These are phyloP conservation scores for Polyploca ridens DNA, from an alignment of 2,888 invertebrate species.

Conservation along the genomic window DNA sequence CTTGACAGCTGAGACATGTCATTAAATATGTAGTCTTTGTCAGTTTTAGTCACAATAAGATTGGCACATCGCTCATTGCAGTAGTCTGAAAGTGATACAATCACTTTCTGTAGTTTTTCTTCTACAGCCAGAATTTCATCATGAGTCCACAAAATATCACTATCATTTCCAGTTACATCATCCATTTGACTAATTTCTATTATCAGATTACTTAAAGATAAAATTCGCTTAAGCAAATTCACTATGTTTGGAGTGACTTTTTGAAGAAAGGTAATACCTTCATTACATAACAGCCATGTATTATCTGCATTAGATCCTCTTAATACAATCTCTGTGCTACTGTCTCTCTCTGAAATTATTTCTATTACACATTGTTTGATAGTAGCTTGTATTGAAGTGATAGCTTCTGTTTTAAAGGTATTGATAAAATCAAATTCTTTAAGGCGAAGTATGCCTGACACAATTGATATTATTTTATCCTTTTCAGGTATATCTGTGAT, in stretches of 20 bases:
- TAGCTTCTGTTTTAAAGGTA: slow-evolving; percentile 94
- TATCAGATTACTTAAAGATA: slow-evolving; percentile 90
- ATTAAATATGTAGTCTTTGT: slow-evolving; percentile 88
- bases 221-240: slow-evolving; percentile 89
- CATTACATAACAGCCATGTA: slow-evolving; percentile 85
- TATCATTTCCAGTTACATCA: slow-evolving; percentile 84
- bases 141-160: slow-evolving; percentile 88
- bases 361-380: slow-evolving; percentile 96
- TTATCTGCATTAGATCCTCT: slow-evolving; percentile 75
- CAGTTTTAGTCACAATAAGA: slow-evolving; percentile 91
- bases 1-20: slow-evolving; percentile 90
- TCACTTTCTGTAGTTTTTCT: slow-evolving; percentile 89
- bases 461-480: slow-evolving; percentile 94
- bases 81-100: slow-evolving; percentile 94
- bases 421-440: slow-evolving; percentile 95
- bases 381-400: slow-evolving; percentile 93
- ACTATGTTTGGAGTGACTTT: slow-evolving; percentile 87
- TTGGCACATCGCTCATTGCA: slow-evolving; percentile 97
- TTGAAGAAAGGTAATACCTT: slow-evolving; percentile 88
- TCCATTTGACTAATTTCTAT: slow-evolving; percentile 88
- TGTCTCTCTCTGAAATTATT: slow-evolving; percentile 78
- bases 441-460: slow-evolving; percentile 95
- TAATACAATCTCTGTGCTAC: slow-evolving; percentile 73
- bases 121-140: slow-evolving; percentile 89
- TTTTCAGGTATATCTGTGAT: slow-evolving; percentile 88